Evolutionary conservation across 2,113 vertebrate species (phyloP), one percentile per base, ranked within the genome.

Genomic region (Ptilorrhoa leucosticta): DNA sequence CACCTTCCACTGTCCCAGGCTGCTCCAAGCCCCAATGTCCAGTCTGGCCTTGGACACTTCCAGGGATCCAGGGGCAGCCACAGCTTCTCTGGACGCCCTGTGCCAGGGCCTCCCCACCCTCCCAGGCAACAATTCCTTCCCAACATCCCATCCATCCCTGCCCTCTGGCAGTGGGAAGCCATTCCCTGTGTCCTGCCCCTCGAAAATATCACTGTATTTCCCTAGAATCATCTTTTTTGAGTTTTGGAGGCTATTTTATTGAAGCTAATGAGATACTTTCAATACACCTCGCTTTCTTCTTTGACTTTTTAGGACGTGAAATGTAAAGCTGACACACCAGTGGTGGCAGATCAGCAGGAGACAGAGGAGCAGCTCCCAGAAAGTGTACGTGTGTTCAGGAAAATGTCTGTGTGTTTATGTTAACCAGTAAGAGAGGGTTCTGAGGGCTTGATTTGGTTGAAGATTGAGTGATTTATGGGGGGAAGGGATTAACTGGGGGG

Each of bases 291-390:
- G 0, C 33, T 50, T 44, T 19, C 17, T 66, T 85, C 85, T 85
- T 69, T 76, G 15, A 6, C 30, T 65, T 90, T 91, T 57, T 72
- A 98, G 97, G 96, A 95, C 69, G 91, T 85, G 92, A 95, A 82
- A 31, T 54, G 45, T 30, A 94, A 92, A 76, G 39, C 60, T 86
- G 96, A 86, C 27, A 65, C 84, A n/a, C 22, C 82, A 24, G 57
- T 66, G 30, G 54, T 88, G 45, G 71, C 47, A 15, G 92, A 93
- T 22, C 88, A 92, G 21, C 89, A 89, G 47, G 90, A 96, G 58
- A 4, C 28, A 15, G 84, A 95, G 93, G 97, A 97, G 54, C 95
- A 96, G 58, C 93, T 93, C 70, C 87, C 93, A 7, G 97, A 94
- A 85, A 96, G 96, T 11, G 97, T 97, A 80, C 1, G 87, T 89